Base-by-base conservation (phyloP, 2,113 vertebrate species). In the Polyodon spathula region DNA sequence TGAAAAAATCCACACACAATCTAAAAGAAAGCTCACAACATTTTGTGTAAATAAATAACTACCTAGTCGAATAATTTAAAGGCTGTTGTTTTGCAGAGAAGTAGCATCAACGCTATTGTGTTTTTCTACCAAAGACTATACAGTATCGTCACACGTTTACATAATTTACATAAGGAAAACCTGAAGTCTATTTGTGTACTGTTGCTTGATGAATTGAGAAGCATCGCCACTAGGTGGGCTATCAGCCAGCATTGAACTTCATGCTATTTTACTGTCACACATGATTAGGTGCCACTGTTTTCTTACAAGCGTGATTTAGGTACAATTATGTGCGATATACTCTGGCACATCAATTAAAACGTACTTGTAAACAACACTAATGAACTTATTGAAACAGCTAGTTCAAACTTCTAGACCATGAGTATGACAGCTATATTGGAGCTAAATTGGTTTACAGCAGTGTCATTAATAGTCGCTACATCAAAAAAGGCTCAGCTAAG, bases 341-440 rank as follows among this genome's bases (percentile, higher is more conserved):
- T 56, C 46, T 73, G 73, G 59, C 64, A 68, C 74, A 68, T 69
- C 78, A 82, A 83, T 82, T 84, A 82, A 74, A 78, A 70, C 70
- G 67, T 50, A 12, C 71, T 74, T 80, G 76, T 71, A 69, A 79
- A 78, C 76, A 72, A 68, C 69, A 80, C 77, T 82, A 84, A 83
- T 84, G 71, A 82, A 72, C 73, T 75, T 66, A 81, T 80, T 79
- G 76, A 64, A 81, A 78, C 76, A 76, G 64, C 68, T 71, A 65
- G 70, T 68, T 56, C 69, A 63, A 67, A 76, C 69, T 54, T 43
- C n/a, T 39, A 63, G 12, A 58, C n/a, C 37, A 11, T 54, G 27
- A 54, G 69, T 58, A 56, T 76, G 79, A 72, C 71, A 27, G 27
- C 1, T 27, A 27, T 27, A 27, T 27, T 27, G 27, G 27, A 27